Base-by-base conservation (phyloP, 2,113 vertebrate species). In the Trochalopteron elliotii region DNA sequence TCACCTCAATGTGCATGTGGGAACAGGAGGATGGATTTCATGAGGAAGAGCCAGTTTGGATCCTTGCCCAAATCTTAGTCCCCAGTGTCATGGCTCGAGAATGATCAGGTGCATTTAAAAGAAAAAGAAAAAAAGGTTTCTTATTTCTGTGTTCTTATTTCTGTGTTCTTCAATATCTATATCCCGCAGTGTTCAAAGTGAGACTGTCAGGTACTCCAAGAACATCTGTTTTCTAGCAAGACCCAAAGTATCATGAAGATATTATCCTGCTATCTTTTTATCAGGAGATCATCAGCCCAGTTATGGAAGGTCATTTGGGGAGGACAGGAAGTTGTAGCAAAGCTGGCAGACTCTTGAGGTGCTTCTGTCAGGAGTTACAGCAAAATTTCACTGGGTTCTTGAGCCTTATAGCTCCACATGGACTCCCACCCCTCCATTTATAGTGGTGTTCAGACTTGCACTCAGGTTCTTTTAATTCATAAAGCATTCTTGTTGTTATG, bases 161-260 rank as follows among this genome's bases (percentile, higher is more conserved):
- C 64, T 45, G 2, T 37, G 50, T 78, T 87, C 61, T 94, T 30
- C 69, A 74, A 4, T 95, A 95, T 91, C 78, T 92, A 45, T 65
- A 83, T 94, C 74, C 75, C 86, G 79, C 63, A 78, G 49, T 55
- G 70, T 77, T 91, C 64, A 76, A 60, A 93, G 61, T 45, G 53
- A 75, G 56, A 70, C 35, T 93, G 64, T 79, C 60, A 87, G 76
- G 74, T 53, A 10, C 56, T 80, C 45, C 49, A 81, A 49, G 75
- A 85, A 96, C 90, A 96, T 90, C 95, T 94, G 93, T 91, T 96
- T 95, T 91, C 86, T 72, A 94, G 76, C 52, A 96, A 85, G 60
- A 47, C 35, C 52, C 22, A 55, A 75, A 69, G 78, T 49, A 81
- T 42, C 81, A 94, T 74, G 71, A 93, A 77, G 65, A 74, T 18